Evolutionary conservation across 2,113 vertebrate species (phyloP).

Genomic region (Solea solea): DNA sequence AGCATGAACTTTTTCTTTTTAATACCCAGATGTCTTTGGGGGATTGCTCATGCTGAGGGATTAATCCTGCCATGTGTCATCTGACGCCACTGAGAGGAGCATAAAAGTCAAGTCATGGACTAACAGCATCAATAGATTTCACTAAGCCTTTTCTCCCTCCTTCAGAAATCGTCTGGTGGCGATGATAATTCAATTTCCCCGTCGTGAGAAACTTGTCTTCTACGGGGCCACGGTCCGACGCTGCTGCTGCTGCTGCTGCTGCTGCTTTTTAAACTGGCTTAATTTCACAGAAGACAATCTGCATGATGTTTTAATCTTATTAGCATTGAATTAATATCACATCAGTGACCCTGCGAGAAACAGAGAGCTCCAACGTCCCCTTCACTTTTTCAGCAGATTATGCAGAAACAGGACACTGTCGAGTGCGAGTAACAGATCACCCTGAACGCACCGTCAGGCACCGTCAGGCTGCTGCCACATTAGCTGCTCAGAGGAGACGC

Average conservation of each 20-base stretch:
- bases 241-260: conserved; percentile 8
- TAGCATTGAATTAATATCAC: conserved; percentile 56
- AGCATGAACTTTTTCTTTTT: conserved; percentile 46
- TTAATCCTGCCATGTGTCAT: conserved; percentile 63
- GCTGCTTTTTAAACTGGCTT: conserved; percentile 2
- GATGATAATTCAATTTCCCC: conserved; percentile 70
- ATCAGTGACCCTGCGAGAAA: conserved; percentile 49
- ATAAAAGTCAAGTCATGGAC: conserved; percentile 66
- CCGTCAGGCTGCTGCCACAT: conserved; percentile 14
- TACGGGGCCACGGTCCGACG: conserved; percentile 47
- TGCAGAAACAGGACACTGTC: conserved; percentile 28
- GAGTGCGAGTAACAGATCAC: conserved; percentile 19
- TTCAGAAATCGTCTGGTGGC: conserved; percentile 61
- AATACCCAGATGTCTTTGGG: conserved; percentile 65
- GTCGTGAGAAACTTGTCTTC: conserved; percentile 35
- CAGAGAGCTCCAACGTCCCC: conserved; percentile 18
- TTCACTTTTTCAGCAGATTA: conserved; percentile 34
- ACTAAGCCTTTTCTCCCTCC: conserved; percentile 56
- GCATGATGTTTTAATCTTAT: conserved; percentile 67
- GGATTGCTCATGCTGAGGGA: conserved; percentile 75
- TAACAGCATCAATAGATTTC: conserved; percentile 74
- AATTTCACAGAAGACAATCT: conserved; percentile 51
- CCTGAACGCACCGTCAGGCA: conserved; percentile 21
- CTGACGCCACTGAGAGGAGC: conserved; percentile 57
- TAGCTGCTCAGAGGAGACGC: conserved; percentile 26